Percentiles rank a stretch among this genome's conserved stretches.
These are phyloP conservation scores for Bergia puertoricense DNA, from an alignment of 92 coral and sea anemone genomes.

Conservation along the genomic window DNA sequence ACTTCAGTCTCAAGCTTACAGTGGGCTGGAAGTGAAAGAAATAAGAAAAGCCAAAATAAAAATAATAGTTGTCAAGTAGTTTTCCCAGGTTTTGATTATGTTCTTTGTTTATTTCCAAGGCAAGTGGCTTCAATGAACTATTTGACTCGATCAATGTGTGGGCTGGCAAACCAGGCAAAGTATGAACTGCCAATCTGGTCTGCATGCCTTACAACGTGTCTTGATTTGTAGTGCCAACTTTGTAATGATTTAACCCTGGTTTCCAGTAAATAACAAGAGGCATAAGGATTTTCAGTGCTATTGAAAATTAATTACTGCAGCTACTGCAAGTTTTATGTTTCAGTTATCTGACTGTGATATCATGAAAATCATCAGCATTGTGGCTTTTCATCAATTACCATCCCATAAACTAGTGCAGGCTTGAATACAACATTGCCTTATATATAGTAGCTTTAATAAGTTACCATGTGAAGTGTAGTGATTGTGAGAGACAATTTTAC, in stretches of 20 bases:
- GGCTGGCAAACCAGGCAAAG: constrained; percentile 76
- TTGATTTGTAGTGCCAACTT: constrained; percentile 16
- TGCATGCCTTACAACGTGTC: constrained; percentile 33
- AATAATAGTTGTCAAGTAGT: background rate
- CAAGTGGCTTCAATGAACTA: constrained; percentile 70
- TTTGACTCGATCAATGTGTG: constrained; percentile 74
- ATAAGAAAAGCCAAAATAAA: too few relatives aligned
- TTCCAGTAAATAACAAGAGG: constrained; percentile 18
- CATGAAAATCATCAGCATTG: background rate
- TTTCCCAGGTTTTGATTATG: constrained; percentile 15
- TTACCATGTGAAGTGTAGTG: background rate
- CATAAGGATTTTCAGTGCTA: background rate
- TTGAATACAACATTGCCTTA: background rate
- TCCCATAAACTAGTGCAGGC: background rate
- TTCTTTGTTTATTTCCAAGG: constrained; percentile 52
- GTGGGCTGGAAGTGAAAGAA: background rate
- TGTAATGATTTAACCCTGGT: background rate
- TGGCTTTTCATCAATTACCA: background rate
- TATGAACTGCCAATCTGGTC: constrained; percentile 48
- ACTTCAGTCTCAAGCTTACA: background rate
- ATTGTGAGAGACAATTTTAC: background rate
- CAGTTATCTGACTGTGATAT: too few relatives aligned
- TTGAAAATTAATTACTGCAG: background rate
- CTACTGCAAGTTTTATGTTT: background rate
- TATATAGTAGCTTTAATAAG: background rate